Conservation (phyloP, 2,888 invertebrate species). For the Gnatocerus cornutus region DNA sequence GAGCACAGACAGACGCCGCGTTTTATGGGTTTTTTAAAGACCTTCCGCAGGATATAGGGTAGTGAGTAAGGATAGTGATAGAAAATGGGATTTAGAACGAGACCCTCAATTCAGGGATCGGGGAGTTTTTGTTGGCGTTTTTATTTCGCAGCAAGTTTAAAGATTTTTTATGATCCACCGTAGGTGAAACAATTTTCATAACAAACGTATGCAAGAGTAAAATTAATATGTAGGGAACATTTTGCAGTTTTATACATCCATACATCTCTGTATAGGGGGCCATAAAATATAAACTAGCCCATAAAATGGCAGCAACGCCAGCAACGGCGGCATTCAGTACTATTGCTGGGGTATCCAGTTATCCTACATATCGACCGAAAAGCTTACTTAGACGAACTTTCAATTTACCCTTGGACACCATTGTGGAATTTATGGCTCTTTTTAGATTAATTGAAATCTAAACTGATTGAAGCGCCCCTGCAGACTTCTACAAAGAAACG, state of each 20-base stretch:
- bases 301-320: conserved; percentile 61
- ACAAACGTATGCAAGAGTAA: conserved; percentile 64
- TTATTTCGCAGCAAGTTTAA: conserved; percentile 17
- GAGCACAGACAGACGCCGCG: conserved; percentile 22
- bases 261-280: conserved; percentile 65
- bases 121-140: neutral
- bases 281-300: conserved; percentile 67
- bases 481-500: neutral
- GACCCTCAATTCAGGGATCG: neutral
- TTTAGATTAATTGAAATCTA: conserved; percentile 41
- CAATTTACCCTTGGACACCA: conserved; percentile 37
- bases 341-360: conserved; percentile 46
- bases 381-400: conserved; percentile 47
- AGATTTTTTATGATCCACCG: conserved; percentile 39
- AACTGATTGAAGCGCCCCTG: conserved; percentile 1
- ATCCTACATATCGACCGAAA: conserved; percentile 48
- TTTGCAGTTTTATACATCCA: conserved; percentile 66
- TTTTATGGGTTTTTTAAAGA: conserved; percentile 48
- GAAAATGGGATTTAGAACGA: conserved; percentile 36
- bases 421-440: conserved; percentile 39
- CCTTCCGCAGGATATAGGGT: conserved; percentile 43
- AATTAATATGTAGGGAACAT: conserved; percentile 68
- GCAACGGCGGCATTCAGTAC: conserved; percentile 52
- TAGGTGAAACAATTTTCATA: conserved; percentile 59
- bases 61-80: conserved; percentile 46